phyloP scores from a whole-genome alignment of 92 coral and sea anemone species.

The Porites divaricata region DNA sequence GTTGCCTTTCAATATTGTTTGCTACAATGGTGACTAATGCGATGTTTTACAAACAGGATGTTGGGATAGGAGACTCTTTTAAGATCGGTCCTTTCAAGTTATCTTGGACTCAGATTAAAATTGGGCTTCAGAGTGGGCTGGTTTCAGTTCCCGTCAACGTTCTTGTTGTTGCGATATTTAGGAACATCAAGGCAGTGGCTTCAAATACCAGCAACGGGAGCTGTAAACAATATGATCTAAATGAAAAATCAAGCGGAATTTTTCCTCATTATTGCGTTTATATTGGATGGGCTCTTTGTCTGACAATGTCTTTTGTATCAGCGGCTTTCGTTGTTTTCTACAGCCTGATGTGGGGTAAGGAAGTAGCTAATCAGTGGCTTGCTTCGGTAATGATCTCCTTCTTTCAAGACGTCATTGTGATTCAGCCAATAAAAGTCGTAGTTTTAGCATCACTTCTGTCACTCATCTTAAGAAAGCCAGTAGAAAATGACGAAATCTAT shows the following conservation, averaged over 20 bases:
- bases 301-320: conserved; percentile 69
- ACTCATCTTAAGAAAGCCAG: conserved; percentile 78
- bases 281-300: conserved; percentile 82
- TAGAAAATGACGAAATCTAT: conserved; percentile 68
- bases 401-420: conserved; percentile 83
- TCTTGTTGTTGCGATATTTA: conserved; percentile 82
- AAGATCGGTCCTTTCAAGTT: conserved; percentile 79
- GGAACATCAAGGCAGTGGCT: conserved; percentile 57
- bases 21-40: conserved; percentile 92
- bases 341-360: conserved; percentile 90
- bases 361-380: conserved; percentile 85
- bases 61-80: conserved; percentile 67
- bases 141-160: conserved; percentile 89
- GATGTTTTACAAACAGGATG: conserved; percentile 90
- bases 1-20: conserved; percentile 82
- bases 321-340: conserved; percentile 86
- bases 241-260: conserved; percentile 66
- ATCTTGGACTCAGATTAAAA: conserved; percentile 88
- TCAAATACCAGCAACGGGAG: background rate
- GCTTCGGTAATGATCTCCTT: conserved; percentile 83
- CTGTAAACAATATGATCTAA: background rate
- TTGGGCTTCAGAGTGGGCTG: conserved; percentile 91
- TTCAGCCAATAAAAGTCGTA: conserved; percentile 88
- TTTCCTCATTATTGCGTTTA: conserved; percentile 80
- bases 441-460: conserved; percentile 74